phyloP scores from a whole-genome alignment of 2,888 invertebrate species.

The Parnassius mnemosyne region DNA sequence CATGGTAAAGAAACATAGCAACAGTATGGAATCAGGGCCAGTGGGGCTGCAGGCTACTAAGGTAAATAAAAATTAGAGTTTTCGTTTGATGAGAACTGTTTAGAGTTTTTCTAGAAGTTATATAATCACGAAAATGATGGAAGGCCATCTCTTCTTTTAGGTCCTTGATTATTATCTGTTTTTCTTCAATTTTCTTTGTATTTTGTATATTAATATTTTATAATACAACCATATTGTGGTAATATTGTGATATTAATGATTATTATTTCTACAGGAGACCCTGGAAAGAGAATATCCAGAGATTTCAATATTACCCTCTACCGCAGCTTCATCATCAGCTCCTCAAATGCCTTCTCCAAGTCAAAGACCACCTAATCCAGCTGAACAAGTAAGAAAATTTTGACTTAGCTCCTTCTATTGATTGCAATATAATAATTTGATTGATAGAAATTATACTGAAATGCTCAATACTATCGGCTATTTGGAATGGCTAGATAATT shows the following conservation, averaged over 20 bases:
- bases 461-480: no score
- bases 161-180: no score
- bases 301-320: conserved; percentile 75
- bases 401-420: no score
- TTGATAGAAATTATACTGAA: no score
- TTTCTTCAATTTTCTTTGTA: no score
- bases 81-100: conserved; percentile 4
- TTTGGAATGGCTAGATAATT: no score
- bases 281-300: conserved; percentile 77
- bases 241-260: not conserved
- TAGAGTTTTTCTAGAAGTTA: no score
- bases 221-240: no score
- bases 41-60: conserved; percentile 75
- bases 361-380: conserved; percentile 69
- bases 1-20: conserved; percentile 75
- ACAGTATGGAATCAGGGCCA: conserved; percentile 62
- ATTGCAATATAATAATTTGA: no score
- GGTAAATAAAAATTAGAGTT: conserved; percentile 44
- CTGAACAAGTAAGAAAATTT: conserved; percentile 59
- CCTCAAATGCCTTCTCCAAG: conserved; percentile 67
- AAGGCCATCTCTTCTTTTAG: not conserved
- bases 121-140: not conserved
- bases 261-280: conserved; percentile 62
- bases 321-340: conserved; percentile 68
- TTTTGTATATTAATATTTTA: no score